phyloP scores from a whole-genome alignment of 2,113 vertebrate genomes.

The Sakesphorus luctuosus region DNA sequence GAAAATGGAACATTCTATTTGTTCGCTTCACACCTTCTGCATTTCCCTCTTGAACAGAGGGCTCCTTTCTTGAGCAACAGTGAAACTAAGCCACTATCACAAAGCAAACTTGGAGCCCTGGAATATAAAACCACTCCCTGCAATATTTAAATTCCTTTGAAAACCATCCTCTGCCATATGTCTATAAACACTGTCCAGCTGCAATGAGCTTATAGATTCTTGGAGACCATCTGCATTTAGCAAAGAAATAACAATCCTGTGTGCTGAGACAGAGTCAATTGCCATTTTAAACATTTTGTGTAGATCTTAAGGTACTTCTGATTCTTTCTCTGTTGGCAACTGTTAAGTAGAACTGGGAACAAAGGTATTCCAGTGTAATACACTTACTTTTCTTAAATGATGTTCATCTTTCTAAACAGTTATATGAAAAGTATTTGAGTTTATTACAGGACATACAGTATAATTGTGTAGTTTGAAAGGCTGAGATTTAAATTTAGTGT shows the following conservation, averaged over 20 bases:
- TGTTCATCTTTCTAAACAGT: background rate
- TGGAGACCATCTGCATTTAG: background rate
- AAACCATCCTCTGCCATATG: constrained; percentile 48
- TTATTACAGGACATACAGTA: background rate
- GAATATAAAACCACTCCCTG: constrained; percentile 39
- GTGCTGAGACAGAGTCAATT: background rate
- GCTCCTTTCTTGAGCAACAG: constrained; percentile 21
- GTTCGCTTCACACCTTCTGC: constrained; percentile 17
- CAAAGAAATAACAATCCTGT: background rate
- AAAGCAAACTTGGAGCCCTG: constrained; percentile 52
- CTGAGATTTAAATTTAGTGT: background rate
- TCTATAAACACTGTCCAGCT: constrained; percentile 42
- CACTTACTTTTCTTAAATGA: background rate
- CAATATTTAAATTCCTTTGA: constrained; percentile 60
- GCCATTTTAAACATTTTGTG: background rate
- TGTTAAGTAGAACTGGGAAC: background rate
- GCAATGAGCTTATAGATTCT: background rate
- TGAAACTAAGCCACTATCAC: background rate
- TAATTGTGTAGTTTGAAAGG: background rate
- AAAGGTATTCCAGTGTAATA: background rate
- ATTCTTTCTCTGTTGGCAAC: background rate
- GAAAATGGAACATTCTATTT: constrained; percentile 16
- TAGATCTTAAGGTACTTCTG: background rate
- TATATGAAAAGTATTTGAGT: background rate
- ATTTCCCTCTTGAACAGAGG: constrained; percentile 14